Evolutionary conservation across 2,888 invertebrate species (phyloP), one percentile per base, ranked within the genome.

Genomic region (Dilophus febrilis): DNA sequence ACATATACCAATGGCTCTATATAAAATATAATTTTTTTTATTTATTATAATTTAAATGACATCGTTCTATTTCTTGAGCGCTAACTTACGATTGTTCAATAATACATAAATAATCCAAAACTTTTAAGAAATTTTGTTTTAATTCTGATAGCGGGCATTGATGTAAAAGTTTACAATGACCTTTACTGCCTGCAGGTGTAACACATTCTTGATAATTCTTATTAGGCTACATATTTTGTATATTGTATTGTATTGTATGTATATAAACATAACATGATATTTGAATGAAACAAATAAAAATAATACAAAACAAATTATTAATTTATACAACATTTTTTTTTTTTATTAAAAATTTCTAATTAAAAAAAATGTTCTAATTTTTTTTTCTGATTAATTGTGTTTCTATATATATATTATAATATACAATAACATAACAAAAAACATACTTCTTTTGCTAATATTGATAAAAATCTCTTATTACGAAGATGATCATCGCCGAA

Each of bases 71-170:
- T 29, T n/a, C 19, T 22, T 22, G 22, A 6, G 22, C 35, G 27
- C 44, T 42, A 40, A 64, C 70, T 65, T 57, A 77, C 72, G 67
- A 59, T 51, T 71, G 66, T 46, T 77, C 71, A 43, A 81, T 76
- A 30, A 80, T 66, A 56, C 84, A 84, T 38, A 77, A 59, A 52
- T 80, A 76, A 46, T 77, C 73, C 51, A 78, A 64, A 46, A 75
- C 66, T 40, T 66, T 64, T 54, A 70, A 59, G 54, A 72, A 68
- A 52, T 76, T 70, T 2, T 65, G 55, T 45, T 69, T 63, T 52
- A 74, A 64, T 37, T 73, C 68, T 7, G 75, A 68, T 54, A 75
- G 64, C 46, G 76, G 58, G 56, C 77, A 74, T 49, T 70, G 67
- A 35, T 59, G 58, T 2, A 64, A 56, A 44, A 75, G 77, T 36